These are phyloP conservation scores for Nasonovia ribisnigri DNA, from an alignment of 2,888 invertebrate genomes.

Conservation along the genomic window DNA sequence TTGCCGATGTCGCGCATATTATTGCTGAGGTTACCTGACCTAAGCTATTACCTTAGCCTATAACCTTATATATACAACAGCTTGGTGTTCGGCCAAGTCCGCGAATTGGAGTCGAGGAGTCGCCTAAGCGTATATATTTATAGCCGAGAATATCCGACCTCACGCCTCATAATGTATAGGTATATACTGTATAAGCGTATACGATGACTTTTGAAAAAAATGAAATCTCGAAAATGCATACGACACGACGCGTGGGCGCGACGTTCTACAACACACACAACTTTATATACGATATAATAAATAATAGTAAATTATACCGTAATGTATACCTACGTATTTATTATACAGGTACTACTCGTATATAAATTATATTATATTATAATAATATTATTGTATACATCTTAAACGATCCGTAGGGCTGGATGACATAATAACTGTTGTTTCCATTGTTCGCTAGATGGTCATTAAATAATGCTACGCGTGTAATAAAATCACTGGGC, in stretches of 20 bases:
- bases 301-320: conserved; percentile 5
- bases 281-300: not conserved
- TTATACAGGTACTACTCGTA: not conserved
- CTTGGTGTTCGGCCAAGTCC: not conserved
- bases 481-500: not conserved
- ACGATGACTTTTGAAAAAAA: not conserved
- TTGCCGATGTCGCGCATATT: not conserved
- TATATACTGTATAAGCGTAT: not conserved
- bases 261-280: not conserved
- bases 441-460: not conserved
- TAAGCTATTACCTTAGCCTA: not conserved
- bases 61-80: not conserved
- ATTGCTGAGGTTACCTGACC: not conserved
- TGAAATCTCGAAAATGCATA: not conserved
- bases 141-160: not conserved
- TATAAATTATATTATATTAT: conserved; percentile 1
- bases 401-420: conserved; percentile 2
- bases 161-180: not conserved
- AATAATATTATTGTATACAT: conserved; percentile 10
- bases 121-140: not conserved
- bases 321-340: not conserved
- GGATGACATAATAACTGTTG: conserved; percentile 10
- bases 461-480: not conserved
- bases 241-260: not conserved
- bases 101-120: not conserved